Evolutionary conservation across 2,888 invertebrate genomes (phyloP).

Genomic region (Apotomis turbidana): DNA sequence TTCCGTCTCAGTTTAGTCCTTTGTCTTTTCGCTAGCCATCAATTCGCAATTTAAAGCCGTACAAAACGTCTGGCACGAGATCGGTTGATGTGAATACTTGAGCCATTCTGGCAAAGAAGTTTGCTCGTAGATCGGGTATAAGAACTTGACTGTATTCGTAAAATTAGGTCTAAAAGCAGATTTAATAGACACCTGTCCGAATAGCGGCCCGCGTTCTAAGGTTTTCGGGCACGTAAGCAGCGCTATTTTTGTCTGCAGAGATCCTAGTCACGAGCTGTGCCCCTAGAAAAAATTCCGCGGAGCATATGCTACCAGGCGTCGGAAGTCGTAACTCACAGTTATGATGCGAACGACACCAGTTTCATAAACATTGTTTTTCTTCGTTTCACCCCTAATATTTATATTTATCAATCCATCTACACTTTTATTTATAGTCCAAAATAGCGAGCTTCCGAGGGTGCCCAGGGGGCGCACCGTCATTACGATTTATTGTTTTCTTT

Average conservation of each 20-base stretch:
- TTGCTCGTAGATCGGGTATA: not conserved
- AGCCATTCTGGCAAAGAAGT: not conserved
- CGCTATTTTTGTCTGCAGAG: constrained; percentile 61
- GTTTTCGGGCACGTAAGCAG: constrained; percentile 38
- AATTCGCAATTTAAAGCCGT: constrained; percentile 8
- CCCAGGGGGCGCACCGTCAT: constrained; percentile 77
- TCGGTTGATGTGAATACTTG: constrained; percentile 1
- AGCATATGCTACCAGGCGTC: constrained; percentile 78
- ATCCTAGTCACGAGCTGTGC: constrained; percentile 44
- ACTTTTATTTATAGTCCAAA: constrained; percentile 83
- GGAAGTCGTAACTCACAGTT: constrained; percentile 84
- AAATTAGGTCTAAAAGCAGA: constrained; percentile 11
- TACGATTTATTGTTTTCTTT: constrained; percentile 83
- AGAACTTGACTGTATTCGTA: not conserved
- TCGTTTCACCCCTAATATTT: constrained; percentile 83
- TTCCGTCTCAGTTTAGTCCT: constrained; percentile 27
- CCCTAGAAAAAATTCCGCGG: constrained; percentile 75
- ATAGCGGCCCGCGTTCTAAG: constrained; percentile 4
- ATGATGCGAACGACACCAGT: constrained; percentile 83
- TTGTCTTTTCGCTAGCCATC: constrained; percentile 30
- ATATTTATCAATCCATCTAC: constrained; percentile 84
- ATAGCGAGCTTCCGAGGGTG: constrained; percentile 81
- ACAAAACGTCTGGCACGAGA: not conserved
- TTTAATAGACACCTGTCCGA: constrained; percentile 12
- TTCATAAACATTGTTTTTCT: constrained; percentile 84